Conservation (phyloP, 2,888 invertebrate genomes). For the Tortrix viridana region DNA sequence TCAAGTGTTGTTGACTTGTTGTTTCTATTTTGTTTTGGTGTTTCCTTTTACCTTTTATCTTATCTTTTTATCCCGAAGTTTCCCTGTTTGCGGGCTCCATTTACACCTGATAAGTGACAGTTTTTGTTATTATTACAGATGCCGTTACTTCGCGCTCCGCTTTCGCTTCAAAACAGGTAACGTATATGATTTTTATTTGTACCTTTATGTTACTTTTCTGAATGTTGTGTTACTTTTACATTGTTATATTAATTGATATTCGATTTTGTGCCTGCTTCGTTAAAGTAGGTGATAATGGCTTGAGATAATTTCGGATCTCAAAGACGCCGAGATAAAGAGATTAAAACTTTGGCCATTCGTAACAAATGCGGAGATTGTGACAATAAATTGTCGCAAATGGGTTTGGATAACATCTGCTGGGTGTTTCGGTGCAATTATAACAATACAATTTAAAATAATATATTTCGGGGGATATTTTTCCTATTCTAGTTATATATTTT, state of each 20-base stretch:
- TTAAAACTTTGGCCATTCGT: constrained; percentile 51
- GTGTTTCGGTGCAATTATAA: constrained; percentile 6
- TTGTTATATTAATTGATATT: background rate
- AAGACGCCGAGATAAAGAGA: constrained; percentile 39
- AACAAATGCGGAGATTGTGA: constrained; percentile 34
- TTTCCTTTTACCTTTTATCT: constrained; percentile 54
- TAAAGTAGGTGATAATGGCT: constrained; percentile 37
- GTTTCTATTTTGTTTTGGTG: constrained; percentile 72
- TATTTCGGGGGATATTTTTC: background rate
- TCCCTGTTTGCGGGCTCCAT: constrained; percentile 38
- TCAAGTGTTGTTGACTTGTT: constrained; percentile 77
- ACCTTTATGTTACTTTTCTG: constrained; percentile 34
- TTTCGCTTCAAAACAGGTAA: constrained; percentile 52
- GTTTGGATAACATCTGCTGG: constrained; percentile 26
- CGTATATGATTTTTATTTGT: constrained; percentile 47
- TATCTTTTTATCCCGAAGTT: constrained; percentile 43
- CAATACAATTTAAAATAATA: constrained; percentile 10
- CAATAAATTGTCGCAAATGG: constrained; percentile 30
- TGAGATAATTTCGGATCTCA: constrained; percentile 18
- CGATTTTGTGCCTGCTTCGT: constrained; percentile 7
- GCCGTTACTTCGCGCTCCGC: constrained; percentile 37
- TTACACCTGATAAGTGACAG: constrained; percentile 43
- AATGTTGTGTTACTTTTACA: constrained; percentile 24
- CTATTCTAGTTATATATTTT: background rate
- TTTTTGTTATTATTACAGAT: constrained; percentile 57